These are phyloP conservation scores for Laticauda laticaudata DNA, from an alignment of 2,113 vertebrate genomes.

Conservation along the genomic window DNA sequence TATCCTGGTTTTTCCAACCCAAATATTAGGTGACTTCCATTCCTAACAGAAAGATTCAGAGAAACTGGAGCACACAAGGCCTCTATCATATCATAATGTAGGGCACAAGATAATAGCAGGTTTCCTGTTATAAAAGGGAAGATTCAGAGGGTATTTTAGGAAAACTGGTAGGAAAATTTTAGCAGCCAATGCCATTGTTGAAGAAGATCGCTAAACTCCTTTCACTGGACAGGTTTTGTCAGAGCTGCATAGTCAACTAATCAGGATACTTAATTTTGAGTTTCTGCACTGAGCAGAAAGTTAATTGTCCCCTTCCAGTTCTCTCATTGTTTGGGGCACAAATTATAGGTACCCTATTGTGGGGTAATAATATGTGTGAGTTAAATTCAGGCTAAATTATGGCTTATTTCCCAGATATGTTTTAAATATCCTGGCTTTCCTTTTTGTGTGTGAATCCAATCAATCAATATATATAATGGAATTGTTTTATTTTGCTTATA, in stretches of 20 bases:
- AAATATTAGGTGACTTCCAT: too few species aligned
- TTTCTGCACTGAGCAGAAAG: background rate
- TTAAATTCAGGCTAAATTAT: background rate
- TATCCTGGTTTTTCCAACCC: too few species aligned
- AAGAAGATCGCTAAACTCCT: background rate
- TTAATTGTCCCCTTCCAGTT: background rate
- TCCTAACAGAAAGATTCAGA: background rate
- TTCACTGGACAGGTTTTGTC: background rate
- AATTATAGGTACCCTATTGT: background rate
- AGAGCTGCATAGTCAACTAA: background rate
- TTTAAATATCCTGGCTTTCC: background rate
- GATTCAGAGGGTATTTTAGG: background rate
- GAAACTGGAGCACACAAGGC: background rate
- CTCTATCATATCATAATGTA: background rate
- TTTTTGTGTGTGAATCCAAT: background rate
- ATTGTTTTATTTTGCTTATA: background rate
- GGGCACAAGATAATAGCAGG: background rate
- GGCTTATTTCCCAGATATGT: background rate
- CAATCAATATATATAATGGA: background rate
- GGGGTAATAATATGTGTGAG: background rate
- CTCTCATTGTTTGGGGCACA: background rate
- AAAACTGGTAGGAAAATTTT: background rate
- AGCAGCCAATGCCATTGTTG: background rate
- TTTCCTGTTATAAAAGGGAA: background rate
- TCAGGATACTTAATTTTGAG: background rate